Base-by-base conservation (phyloP, 1,140 invertebrate genomes). In the Episyrphus balteatus region DNA sequence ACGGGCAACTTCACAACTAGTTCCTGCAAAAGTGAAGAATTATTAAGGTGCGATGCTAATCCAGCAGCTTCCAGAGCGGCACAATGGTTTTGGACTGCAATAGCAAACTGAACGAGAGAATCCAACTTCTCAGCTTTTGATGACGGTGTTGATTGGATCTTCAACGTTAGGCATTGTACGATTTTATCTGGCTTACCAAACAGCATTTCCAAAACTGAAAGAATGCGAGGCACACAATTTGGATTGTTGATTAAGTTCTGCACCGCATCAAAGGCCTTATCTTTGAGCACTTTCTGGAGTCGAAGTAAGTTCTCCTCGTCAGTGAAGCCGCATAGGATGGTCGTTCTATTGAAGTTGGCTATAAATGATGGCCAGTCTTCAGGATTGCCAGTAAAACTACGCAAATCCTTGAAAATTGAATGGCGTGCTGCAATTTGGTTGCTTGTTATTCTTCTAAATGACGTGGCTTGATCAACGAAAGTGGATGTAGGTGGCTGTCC, bases 361-460 rank as follows among this genome's bases (percentile, higher is more conserved):
- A 44, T 50, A 50, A 50, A 52, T 5, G 32, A 13, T 3, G 46
- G 39, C 48, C 51, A 53, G 5, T 47, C 48, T 37, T 50, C 31
- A 14, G 44, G 45, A 12, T 47, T 37, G 3, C 51, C 48, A 33
- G 41, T 43, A 38, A 42, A 52, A 9, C 26, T 18, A n/a, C 47
- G 51, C 33, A 52, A 34, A 19, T 52, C 44, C n/a, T 46, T 44
- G 5, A 44, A 17, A 5, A 48, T 12, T 13, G 31, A 26, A 21
- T 43, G 31, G 3, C 47, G 15, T 14, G 47, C 38, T n/a, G n/a
- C n/a, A n/a, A n/a, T n/a, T n/a, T n/a, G n/a, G n/a, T n/a, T n/a
- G n/a, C n/a, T n/a, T n/a, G n/a, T n/a, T n/a, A n/a, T n/a, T n/a
- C n/a, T n/a, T n/a, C n/a, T n/a, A n/a, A n/a, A n/a, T n/a, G n/a